These are phyloP conservation scores for Fopius arisanus DNA, from an alignment of 1,140 invertebrate species.

Conservation along the genomic window DNA sequence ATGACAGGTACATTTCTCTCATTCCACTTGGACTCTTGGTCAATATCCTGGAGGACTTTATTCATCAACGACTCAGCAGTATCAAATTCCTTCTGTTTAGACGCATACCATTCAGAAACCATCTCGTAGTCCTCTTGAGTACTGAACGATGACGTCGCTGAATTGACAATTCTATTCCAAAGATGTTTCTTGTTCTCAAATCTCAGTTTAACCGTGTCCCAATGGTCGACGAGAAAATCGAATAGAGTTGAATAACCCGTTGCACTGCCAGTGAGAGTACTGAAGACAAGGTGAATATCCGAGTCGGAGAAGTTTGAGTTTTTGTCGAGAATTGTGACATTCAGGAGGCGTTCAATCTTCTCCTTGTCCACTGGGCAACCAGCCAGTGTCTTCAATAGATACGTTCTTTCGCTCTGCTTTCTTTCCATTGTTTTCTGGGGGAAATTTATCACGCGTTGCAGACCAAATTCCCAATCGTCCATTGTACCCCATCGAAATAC, in stretches of 20 bases:
- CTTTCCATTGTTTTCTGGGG: slow-evolving; percentile 64
- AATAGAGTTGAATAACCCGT: slow-evolving; percentile 75
- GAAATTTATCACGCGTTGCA: slow-evolving; percentile 77
- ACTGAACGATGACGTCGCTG: slow-evolving; percentile 75
- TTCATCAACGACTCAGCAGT: slow-evolving; percentile 73
- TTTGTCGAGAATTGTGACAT: slow-evolving; percentile 72
- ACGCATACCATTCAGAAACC: slow-evolving; percentile 70
- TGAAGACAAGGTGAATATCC: slow-evolving; percentile 76
- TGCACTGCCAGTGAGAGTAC: slow-evolving; percentile 72
- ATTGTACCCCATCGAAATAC: slow-evolving; percentile 79
- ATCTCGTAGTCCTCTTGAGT: slow-evolving; percentile 74
- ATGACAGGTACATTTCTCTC: slow-evolving; percentile 75
- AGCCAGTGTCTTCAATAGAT: slow-evolving; percentile 76
- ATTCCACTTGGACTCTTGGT: slow-evolving; percentile 75
- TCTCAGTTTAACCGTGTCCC: slow-evolving; percentile 71
- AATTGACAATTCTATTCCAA: slow-evolving; percentile 76
- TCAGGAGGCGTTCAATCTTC: slow-evolving; percentile 74
- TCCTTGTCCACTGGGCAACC: slow-evolving; percentile 74
- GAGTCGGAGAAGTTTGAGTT: slow-evolving; percentile 76
- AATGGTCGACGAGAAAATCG: slow-evolving; percentile 73
- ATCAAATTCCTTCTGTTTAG: slow-evolving; percentile 69
- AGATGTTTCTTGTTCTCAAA: slow-evolving; percentile 72
- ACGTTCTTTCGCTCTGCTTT: slow-evolving; percentile 76
- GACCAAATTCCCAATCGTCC: slow-evolving; percentile 81
- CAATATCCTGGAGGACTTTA: slow-evolving; percentile 72